A percentile compares a stretch with the other conserved stretches of the same genome.
Conservation (phyloP, 2,113 vertebrate species). For the Urocolius indicus region DNA sequence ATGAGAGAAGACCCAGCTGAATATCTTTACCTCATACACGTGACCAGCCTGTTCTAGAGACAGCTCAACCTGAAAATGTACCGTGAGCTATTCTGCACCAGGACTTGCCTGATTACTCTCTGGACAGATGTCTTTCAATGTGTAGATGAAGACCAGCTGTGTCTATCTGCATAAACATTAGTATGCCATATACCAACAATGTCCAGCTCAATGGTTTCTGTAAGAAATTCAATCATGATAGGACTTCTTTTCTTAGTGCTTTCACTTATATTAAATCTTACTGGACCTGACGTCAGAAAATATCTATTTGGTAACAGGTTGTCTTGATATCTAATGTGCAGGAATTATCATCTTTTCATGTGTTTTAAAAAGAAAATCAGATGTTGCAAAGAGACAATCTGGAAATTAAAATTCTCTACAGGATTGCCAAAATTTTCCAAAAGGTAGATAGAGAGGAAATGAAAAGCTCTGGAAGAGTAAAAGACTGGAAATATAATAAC, state of each 20-base stretch:
- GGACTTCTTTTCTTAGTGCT: not conserved
- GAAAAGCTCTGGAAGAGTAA: not conserved
- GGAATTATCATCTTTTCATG: not conserved
- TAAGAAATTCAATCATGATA: not conserved
- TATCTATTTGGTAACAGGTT: not conserved
- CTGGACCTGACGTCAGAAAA: not conserved
- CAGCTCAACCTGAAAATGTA: not conserved
- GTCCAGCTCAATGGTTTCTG: not conserved
- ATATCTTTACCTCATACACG: accelerated
- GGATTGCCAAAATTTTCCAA: not conserved
- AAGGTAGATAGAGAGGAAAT: not conserved
- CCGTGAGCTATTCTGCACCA: not conserved
- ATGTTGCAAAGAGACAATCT: not conserved
- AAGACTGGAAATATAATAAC: not conserved
- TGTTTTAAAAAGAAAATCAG: not conserved
- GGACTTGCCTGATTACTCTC: not conserved
- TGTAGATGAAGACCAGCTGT: not conserved
- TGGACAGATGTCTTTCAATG: not conserved
- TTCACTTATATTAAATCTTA: not conserved
- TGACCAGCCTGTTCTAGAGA: not conserved
- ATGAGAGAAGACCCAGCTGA: not conserved
- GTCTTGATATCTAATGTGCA: not conserved
- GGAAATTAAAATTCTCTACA: not conserved
- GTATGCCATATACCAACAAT: accelerated
- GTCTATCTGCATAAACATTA: not conserved